phyloP scores from a whole-genome alignment of 2,797 vertebrate genomes.

The Microhierax caerulescens region DNA sequence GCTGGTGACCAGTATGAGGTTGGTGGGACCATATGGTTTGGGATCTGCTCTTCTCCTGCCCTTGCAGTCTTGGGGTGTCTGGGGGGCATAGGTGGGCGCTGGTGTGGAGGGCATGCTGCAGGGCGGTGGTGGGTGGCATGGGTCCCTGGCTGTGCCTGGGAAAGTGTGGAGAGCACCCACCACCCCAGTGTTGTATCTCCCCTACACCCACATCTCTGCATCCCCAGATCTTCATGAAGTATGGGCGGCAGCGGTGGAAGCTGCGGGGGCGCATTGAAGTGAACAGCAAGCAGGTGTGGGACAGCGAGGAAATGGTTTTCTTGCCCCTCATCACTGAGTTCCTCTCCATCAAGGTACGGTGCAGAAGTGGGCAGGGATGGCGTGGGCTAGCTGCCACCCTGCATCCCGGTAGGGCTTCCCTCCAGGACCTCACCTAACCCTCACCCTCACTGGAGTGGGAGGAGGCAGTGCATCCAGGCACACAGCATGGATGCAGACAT shows the following conservation, averaged over 20 bases:
- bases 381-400: background rate
- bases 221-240: conserved; percentile 92
- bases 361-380: background rate
- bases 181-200: background rate
- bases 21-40: conserved; percentile 7
- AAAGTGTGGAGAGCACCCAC: background rate
- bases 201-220: background rate
- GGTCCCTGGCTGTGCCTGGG: background rate
- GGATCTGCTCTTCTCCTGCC: conserved; percentile 16
- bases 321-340: conserved; percentile 92
- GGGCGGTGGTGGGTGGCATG: background rate
- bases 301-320: conserved; percentile 93
- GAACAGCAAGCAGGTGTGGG: conserved; percentile 94
- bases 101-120: background rate
- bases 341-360: conserved; percentile 92
- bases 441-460: background rate
- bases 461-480: background rate
- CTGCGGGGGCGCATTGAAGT: conserved; percentile 91
- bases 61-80: background rate
- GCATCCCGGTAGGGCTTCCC: background rate
- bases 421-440: background rate
- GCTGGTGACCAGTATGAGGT: conserved; percentile 98
- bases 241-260: conserved; percentile 94
- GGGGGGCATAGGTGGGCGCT: background rate
- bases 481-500: background rate